phyloP scores from a whole-genome alignment of 2,113 vertebrate genomes.

The Dendropsophus ebraccatus region DNA sequence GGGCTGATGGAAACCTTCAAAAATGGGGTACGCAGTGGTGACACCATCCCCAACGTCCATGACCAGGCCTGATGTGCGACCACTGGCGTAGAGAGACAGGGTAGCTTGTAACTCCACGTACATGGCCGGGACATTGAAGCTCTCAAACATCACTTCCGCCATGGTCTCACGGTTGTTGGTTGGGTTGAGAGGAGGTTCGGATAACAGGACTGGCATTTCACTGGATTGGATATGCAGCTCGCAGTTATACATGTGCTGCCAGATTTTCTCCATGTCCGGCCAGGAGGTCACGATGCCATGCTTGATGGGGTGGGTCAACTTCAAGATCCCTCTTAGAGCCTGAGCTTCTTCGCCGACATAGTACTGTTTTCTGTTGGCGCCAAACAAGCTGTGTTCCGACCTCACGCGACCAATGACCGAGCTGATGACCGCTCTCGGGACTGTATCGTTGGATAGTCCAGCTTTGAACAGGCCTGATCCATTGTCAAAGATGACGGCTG shows the following conservation, averaged over 20 bases:
- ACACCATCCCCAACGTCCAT: slow-evolving; percentile 66
- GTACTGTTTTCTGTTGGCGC: slow-evolving; percentile 35
- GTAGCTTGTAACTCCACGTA: slow-evolving; percentile 67
- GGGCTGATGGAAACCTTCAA: slow-evolving; percentile 68
- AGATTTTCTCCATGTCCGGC: slow-evolving; percentile 63
- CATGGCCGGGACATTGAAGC: slow-evolving; percentile 66
- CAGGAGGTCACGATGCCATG: slow-evolving; percentile 61
- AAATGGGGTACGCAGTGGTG: slow-evolving; percentile 68
- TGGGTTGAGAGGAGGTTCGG: slow-evolving; percentile 68
- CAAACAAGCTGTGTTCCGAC: background rate
- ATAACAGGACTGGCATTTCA: slow-evolving; percentile 64
- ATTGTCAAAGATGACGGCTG: slow-evolving; percentile 61
- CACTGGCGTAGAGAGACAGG: slow-evolving; percentile 64
- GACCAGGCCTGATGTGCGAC: slow-evolving; percentile 67
- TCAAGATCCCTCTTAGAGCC: slow-evolving; percentile 44
- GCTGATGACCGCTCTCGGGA: slow-evolving; percentile 59
- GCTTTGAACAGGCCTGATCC: slow-evolving; percentile 67
- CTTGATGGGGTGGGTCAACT: slow-evolving; percentile 59
- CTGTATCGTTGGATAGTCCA: slow-evolving; percentile 65
- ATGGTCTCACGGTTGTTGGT: slow-evolving; percentile 64
- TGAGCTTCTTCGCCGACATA: slow-evolving; percentile 60
- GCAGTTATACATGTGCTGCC: slow-evolving; percentile 61
- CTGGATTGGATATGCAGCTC: slow-evolving; percentile 66
- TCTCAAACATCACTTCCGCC: slow-evolving; percentile 68
- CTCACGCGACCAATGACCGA: slow-evolving; percentile 61